A percentile compares a stretch with the other conserved stretches of the same genome.
Conservation (phyloP, 2,888 invertebrate genomes). For the Nephrotoma flavescens region DNA sequence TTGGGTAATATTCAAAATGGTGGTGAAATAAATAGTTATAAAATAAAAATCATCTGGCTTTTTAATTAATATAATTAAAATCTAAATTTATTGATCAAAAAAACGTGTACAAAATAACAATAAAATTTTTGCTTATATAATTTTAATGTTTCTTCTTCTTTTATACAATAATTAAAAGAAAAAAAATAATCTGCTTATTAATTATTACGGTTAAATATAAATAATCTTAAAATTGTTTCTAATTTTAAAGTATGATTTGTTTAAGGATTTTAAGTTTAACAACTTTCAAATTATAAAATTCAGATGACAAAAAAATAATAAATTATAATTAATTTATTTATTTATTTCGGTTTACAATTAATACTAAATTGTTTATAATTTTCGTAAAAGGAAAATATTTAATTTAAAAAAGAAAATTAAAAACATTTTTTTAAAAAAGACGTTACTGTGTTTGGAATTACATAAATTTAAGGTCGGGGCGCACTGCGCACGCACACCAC, state of each 20-base stretch:
- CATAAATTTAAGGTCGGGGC: neutral
- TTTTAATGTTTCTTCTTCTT: neutral
- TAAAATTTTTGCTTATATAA: neutral
- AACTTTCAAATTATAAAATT: neutral
- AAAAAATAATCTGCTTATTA: neutral
- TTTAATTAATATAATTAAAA: no score
- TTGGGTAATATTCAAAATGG: no score
- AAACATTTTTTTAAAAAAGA: neutral
- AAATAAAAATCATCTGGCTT: no score
- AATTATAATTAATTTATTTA: neutral
- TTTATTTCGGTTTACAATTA: neutral
- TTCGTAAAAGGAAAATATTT: no score
- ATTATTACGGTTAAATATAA: neutral
- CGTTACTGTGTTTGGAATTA: neutral
- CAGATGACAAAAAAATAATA: neutral
- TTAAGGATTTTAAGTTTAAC: neutral
- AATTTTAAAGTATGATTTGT: neutral
- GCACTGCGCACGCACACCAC: neutral
- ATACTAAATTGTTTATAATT: neutral
- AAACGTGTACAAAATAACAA: neutral
- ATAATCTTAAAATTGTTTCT: neutral
- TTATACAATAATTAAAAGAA: neutral
- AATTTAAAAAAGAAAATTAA: no score
- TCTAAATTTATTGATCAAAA: neutral
- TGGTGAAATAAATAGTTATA: no score